Conservation (phyloP, 92 coral and sea anemone species). For the Actinernus sp. region DNA sequence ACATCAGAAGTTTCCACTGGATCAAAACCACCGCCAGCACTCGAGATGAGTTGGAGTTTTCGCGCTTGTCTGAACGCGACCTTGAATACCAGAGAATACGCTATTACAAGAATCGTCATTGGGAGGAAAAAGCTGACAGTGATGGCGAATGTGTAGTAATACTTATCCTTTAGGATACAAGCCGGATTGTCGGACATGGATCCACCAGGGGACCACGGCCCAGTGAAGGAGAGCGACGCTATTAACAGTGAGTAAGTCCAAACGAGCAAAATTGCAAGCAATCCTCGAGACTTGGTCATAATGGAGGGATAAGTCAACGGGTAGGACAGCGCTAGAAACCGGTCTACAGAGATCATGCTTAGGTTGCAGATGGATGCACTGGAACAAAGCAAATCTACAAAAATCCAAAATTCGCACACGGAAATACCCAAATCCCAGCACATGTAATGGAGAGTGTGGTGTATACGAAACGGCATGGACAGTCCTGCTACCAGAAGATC, state of each 20-base stretch:
- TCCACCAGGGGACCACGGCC: slow-evolving; percentile 79
- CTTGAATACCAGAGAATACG: slow-evolving; percentile 90
- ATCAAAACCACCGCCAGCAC: slow-evolving; percentile 35
- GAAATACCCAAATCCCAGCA: slow-evolving; percentile 87
- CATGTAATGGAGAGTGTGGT: slow-evolving; percentile 82
- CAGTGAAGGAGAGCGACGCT: slow-evolving; percentile 78
- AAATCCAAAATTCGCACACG: slow-evolving; percentile 86
- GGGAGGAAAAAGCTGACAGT: slow-evolving; percentile 88
- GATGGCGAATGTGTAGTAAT: slow-evolving; percentile 80
- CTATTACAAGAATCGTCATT: slow-evolving; percentile 72
- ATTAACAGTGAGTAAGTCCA: slow-evolving; percentile 84
- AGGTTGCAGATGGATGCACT: slow-evolving; percentile 90
- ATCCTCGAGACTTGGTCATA: slow-evolving; percentile 74
- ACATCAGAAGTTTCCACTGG: slow-evolving; percentile 38
- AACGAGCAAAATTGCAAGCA: slow-evolving; percentile 68
- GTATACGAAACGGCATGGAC: slow-evolving; percentile 93
- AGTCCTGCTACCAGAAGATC: slow-evolving; percentile 88
- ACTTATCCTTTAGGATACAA: slow-evolving; percentile 80
- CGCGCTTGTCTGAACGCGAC: slow-evolving; percentile 94
- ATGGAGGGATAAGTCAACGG: slow-evolving; percentile 88
- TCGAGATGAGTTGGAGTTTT: slow-evolving; percentile 59
- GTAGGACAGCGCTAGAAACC: slow-evolving; percentile 88
- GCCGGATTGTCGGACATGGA: slow-evolving; percentile 24
- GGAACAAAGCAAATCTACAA: slow-evolving; percentile 83
- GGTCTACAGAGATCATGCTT: slow-evolving; percentile 85